Percentiles rank a stretch among this genome's conserved stretches.
These are phyloP conservation scores for Whitmania pigra DNA, from an alignment of 1,140 invertebrate genomes.

Conservation along the genomic window DNA sequence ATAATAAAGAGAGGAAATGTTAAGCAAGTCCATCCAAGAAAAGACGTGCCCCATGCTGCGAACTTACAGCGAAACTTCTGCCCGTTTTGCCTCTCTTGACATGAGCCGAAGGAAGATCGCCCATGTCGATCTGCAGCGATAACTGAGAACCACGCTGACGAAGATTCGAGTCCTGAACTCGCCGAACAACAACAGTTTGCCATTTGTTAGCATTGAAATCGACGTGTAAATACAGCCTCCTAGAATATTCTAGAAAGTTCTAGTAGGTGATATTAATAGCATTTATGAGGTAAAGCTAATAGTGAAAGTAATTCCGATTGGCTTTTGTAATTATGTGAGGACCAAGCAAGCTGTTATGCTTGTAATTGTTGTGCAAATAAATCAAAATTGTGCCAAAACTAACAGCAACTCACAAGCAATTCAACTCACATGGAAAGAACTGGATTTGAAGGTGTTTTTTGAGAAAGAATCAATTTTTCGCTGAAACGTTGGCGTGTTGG, in stretches of 20 bases:
- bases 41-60: background rate
- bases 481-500: background rate
- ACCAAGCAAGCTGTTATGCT: no score
- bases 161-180: background rate
- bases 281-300: no score
- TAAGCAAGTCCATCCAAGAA: no score
- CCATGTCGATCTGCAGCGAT: slow-evolving; percentile 17
- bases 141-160: slow-evolving; percentile 17
- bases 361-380: no score
- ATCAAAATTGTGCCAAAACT: no score
- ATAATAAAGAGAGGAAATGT: background rate
- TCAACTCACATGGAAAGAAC: slow-evolving; percentile 12
- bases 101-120: slow-evolving; percentile 8
- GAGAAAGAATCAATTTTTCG: slow-evolving; percentile 4
- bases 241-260: no score
- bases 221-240: no score
- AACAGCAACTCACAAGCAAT: background rate
- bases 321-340: no score
- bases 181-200: background rate
- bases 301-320: no score
- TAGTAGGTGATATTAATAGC: background rate
- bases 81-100: background rate
- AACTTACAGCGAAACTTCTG: slow-evolving; percentile 7
- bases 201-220: no score
- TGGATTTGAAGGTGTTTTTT: slow-evolving; percentile 11